A percentile compares a stretch with the other conserved stretches of the same genome.
Conservation (phyloP, 1,140 invertebrate genomes). For the Cyrtorhinus lividipennis region DNA sequence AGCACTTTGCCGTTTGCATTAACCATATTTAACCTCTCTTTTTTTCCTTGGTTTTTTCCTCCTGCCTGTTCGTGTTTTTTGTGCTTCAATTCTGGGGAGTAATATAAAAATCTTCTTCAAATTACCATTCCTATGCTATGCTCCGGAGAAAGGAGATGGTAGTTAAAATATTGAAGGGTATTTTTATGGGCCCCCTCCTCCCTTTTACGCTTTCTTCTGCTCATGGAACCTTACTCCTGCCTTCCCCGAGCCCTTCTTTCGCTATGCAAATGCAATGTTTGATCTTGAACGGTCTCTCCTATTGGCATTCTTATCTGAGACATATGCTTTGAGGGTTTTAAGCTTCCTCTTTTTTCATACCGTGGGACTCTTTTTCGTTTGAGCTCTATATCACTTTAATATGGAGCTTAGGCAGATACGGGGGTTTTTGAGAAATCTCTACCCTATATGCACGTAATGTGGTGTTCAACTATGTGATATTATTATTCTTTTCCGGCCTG, state of each 20-base stretch:
- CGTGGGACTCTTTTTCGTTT: no score
- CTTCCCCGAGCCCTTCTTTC: neutral
- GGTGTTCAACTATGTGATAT: no score
- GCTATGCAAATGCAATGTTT: slow-evolving; percentile 17
- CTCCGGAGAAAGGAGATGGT: neutral
- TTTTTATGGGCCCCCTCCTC: slow-evolving; percentile 10
- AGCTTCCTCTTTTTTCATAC: slow-evolving; percentile 7
- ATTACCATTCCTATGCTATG: slow-evolving; percentile 17
- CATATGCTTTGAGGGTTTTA: slow-evolving; percentile 10
- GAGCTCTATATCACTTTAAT: slow-evolving; percentile 9
- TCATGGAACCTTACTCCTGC: neutral
- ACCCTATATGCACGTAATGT: neutral
- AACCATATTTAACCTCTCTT: slow-evolving; percentile 16
- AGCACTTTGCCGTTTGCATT: slow-evolving; percentile 1
- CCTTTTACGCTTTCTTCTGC: slow-evolving; percentile 2
- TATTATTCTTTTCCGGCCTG: no score
- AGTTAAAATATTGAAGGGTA: slow-evolving; percentile 16
- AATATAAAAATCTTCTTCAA: slow-evolving; percentile 16
- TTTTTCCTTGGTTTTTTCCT: neutral
- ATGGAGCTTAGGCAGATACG: slow-evolving; percentile 7
- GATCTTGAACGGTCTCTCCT: slow-evolving; percentile 9
- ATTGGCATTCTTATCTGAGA: slow-evolving; percentile 17
- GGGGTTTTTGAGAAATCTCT: neutral
- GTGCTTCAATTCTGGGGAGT: neutral
- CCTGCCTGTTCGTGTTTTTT: neutral